A percentile compares a stretch with the other conserved stretches of the same genome.
Conservation (phyloP, 2,113 vertebrate species). For the Herpetotheres cachinnans region DNA sequence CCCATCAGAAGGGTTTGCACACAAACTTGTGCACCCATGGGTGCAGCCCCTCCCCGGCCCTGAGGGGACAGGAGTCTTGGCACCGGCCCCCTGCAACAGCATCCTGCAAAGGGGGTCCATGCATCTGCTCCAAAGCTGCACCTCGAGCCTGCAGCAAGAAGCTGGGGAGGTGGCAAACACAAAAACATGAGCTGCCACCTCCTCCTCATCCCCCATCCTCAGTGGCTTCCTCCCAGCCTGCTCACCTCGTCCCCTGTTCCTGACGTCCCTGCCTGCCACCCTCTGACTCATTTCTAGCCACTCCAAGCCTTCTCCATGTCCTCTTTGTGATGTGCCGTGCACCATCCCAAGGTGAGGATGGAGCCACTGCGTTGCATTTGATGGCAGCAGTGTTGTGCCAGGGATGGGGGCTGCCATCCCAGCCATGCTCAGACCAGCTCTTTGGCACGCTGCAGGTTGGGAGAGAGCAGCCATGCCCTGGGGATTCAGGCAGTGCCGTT, state of each 20-base stretch:
- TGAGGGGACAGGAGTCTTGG: rapidly evolving
- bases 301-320: not conserved
- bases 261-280: not conserved
- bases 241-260: rapidly evolving
- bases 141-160: not conserved
- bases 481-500: not conserved
- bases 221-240: not conserved
- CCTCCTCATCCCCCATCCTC: not conserved
- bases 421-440: not conserved
- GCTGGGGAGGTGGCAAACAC: not conserved
- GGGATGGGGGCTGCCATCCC: not conserved
- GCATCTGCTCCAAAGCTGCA: no score
- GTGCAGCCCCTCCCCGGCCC: not conserved
- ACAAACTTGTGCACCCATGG: not conserved
- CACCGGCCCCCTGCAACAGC: not conserved
- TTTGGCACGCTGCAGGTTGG: rapidly evolving
- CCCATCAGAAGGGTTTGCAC: not conserved
- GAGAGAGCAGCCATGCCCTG: not conserved
- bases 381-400: rapidly evolving
- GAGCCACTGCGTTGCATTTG: rapidly evolving
- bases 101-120: rapidly evolving
- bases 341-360: not conserved
- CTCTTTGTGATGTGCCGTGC: rapidly evolving
- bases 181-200: rapidly evolving
- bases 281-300: not conserved